phyloP scores from a whole-genome alignment of 2,888 invertebrate species.

The Macaria liturata region DNA sequence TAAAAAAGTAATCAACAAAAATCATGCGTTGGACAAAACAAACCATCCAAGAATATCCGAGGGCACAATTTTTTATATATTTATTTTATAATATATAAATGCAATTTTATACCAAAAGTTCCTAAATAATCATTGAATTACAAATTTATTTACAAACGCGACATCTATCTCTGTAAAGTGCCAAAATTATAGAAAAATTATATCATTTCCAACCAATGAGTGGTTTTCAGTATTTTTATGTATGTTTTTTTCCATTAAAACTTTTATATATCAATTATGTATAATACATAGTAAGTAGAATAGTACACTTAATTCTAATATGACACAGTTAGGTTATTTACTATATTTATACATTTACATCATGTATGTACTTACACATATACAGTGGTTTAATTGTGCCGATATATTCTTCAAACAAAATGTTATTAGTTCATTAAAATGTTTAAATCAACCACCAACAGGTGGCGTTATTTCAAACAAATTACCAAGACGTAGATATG shows the following conservation, averaged over 20 bases:
- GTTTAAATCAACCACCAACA: too few relatives aligned
- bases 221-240: conserved; percentile 64
- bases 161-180: conserved; percentile 52
- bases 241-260: conserved; percentile 68
- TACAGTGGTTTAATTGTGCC: conserved; percentile 64
- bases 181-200: conserved; percentile 49
- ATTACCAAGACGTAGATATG: too few relatives aligned
- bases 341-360: conserved; percentile 78
- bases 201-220: conserved; percentile 47
- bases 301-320: conserved; percentile 80
- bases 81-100: conserved; percentile 68
- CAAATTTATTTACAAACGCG: conserved; percentile 76
- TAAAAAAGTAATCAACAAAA: conserved; percentile 80
- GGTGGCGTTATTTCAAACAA: too few relatives aligned
- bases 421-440: conserved; percentile 30
- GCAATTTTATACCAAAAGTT: conserved; percentile 73
- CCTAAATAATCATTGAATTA: conserved; percentile 70
- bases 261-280: conserved; percentile 71
- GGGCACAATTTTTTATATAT: conserved; percentile 57
- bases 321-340: conserved; percentile 80
- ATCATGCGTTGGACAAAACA: conserved; percentile 65
- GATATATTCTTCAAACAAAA: conserved; percentile 49
- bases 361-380: conserved; percentile 79
- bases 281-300: conserved; percentile 80
- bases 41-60: conserved; percentile 77